Conservation (phyloP, 2,797 vertebrate species). For the Macroramphosus scolopax region DNA sequence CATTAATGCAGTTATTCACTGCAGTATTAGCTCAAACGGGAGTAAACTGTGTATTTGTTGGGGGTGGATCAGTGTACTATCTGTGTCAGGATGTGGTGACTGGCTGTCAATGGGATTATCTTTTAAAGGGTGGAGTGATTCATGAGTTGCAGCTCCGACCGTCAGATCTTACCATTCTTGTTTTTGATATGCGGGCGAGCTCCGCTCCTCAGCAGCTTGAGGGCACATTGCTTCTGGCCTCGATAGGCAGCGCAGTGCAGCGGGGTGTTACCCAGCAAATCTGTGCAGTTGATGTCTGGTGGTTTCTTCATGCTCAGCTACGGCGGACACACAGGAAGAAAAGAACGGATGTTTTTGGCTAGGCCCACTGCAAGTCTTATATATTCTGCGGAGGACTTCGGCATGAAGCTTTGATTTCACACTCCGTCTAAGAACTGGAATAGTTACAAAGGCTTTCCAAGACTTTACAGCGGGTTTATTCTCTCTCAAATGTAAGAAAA, state of each 20-base stretch:
- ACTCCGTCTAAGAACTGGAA: too few species aligned
- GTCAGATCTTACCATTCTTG: conserved; percentile 82
- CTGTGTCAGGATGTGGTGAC: not conserved
- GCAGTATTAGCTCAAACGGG: not conserved
- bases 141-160: not conserved
- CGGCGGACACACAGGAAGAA: conserved; percentile 16
- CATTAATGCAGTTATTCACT: too few species aligned
- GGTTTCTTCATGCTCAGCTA: conserved; percentile 89
- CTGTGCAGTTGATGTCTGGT: conserved; percentile 87
- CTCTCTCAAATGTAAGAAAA: too few species aligned
- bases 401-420: too few species aligned
- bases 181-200: conserved; percentile 85
- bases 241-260: conserved; percentile 94
- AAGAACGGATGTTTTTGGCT: conserved; percentile 12
- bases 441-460: not conserved
- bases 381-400: conserved; percentile 20
- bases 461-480: not conserved
- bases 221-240: conserved; percentile 87
- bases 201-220: conserved; percentile 88
- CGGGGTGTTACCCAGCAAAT: conserved; percentile 93
- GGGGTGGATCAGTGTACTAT: not conserved
- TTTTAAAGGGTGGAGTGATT: conserved; percentile 1
- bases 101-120: not conserved
- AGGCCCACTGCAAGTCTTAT: conserved; percentile 4
- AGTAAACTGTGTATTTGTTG: not conserved